These are phyloP conservation scores for Galaxias olidus DNA, from an alignment of 2,797 vertebrate genomes.

Conservation along the genomic window DNA sequence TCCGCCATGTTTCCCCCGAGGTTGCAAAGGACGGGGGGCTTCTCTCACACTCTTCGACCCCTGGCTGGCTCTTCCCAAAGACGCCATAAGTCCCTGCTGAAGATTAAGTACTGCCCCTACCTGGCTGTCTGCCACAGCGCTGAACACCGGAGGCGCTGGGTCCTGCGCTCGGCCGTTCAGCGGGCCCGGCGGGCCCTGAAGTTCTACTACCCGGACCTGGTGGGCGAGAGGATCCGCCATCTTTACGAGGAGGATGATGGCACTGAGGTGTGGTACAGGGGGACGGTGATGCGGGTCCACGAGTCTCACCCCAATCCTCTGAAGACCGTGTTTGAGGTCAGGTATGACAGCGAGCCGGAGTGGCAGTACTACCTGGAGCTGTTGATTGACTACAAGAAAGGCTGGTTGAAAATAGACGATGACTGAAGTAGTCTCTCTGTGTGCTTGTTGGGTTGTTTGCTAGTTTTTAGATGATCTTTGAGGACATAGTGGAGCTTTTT, in stretches of 20 bases:
- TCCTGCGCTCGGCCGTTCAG: constrained; percentile 69
- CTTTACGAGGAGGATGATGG: constrained; percentile 85
- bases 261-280: constrained; percentile 81
- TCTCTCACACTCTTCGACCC: constrained; percentile 42
- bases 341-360: constrained; percentile 84
- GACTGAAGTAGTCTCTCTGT: constrained; percentile 13
- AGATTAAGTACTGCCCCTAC: constrained; percentile 77
- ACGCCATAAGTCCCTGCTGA: constrained; percentile 57
- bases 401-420: constrained; percentile 83
- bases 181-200: constrained; percentile 52
- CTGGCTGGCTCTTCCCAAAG: constrained; percentile 48
- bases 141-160: constrained; percentile 67
- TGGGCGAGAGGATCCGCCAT: constrained; percentile 80
- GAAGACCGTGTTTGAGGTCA: constrained; percentile 82
- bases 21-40: constrained; percentile 37
- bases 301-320: constrained; percentile 76
- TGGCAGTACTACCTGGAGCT: constrained; percentile 86
- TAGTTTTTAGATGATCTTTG: too few relatives aligned
- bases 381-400: constrained; percentile 82
- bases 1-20: constrained; percentile 27
- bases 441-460: too few relatives aligned
- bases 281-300: constrained; percentile 76
- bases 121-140: constrained; percentile 65
- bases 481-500: too few relatives aligned
- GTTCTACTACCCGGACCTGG: constrained; percentile 75